phyloP scores from a whole-genome alignment of 37 sponge, comb jelly and placozoan genomes.

The Lycopodina hypogea region DNA sequence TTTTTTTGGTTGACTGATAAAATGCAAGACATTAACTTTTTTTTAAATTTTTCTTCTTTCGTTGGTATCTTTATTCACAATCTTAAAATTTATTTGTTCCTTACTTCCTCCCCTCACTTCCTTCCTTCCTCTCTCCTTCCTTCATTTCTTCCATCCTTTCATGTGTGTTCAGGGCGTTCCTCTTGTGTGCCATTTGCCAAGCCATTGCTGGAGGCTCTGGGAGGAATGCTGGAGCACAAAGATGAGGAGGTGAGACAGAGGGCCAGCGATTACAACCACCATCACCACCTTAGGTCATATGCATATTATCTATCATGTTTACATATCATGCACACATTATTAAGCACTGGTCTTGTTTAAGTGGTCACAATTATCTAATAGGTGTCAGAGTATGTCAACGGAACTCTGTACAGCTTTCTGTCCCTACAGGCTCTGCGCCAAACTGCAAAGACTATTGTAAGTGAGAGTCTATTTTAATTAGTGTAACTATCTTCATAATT shows the following conservation, averaged over 20 bases:
- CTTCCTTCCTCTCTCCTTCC: too few relatives aligned
- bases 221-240: constrained; percentile 69
- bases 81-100: too few relatives aligned
- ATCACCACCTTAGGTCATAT: not conserved
- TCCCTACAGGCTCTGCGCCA: constrained; percentile 33
- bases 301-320: too few relatives aligned
- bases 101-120: too few relatives aligned
- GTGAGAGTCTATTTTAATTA: too few relatives aligned
- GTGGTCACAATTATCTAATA: not conserved
- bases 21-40: too few relatives aligned
- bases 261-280: not conserved
- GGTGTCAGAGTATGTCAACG: constrained; percentile 78
- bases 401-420: constrained; percentile 78
- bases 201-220: constrained; percentile 36
- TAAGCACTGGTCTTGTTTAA: not conserved
- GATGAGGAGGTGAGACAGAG: constrained; percentile 50
- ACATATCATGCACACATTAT: too few relatives aligned
- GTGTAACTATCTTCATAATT: not conserved
- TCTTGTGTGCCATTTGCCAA: constrained; percentile 22
- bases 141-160: too few relatives aligned
- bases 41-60: too few relatives aligned
- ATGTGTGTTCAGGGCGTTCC: not conserved
- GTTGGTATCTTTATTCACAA: too few relatives aligned
- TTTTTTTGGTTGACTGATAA: too few relatives aligned
- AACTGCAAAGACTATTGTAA: too few relatives aligned